Evolutionary conservation across 1,140 invertebrate genomes (phyloP), one percentile per base, ranked within the genome.

Genomic region (Rhopalosiphum padi): DNA sequence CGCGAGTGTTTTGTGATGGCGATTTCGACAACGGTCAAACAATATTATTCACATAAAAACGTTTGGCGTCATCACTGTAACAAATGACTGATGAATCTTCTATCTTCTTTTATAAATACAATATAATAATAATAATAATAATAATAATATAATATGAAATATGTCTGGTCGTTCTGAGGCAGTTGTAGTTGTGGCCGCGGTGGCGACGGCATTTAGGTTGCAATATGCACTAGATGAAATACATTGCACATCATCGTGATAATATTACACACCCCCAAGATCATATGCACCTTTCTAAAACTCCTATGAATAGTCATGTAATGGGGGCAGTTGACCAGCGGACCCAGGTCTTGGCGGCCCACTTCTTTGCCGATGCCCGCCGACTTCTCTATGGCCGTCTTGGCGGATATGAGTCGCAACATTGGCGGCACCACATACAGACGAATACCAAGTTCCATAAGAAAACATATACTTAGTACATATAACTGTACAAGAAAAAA

Each of bases 191-290:
- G 7, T 18, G 23, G 77, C 23, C 2, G 37, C 82, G 22, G 37
- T 9, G 82, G 35, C 7, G 83, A 21, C 3, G 41, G 8, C 0
- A 18, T 85, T 90, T 82, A 97, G 94, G 96, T 96, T 82, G 97
- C 96, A 94, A 97, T 95, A 95, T 97, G 97, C 95, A 97, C 96
- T 51, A 97, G 95, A 94, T 97, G 97, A 88, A 97, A 95, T n/a
- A 96, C 96, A 21, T 97, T 97, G 94, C 97, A 97, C 9, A 96
- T 96, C 95, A 98, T 96, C 0, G 97, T 96, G 18, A 97, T 95
- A 94, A 98, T 96, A 94, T 97, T 98, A 35, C 97, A 97, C 94
- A 97, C 96, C 4, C 97, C 97, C 93, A 97, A 97, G 48, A 95
- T 95, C 68, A 97, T 96, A 95, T 98, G 97, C 43, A 96, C 95